Evolutionary conservation across 2,888 invertebrate genomes (phyloP), one percentile per base, ranked within the genome.

Genomic region (Oeneis ivallda): DNA sequence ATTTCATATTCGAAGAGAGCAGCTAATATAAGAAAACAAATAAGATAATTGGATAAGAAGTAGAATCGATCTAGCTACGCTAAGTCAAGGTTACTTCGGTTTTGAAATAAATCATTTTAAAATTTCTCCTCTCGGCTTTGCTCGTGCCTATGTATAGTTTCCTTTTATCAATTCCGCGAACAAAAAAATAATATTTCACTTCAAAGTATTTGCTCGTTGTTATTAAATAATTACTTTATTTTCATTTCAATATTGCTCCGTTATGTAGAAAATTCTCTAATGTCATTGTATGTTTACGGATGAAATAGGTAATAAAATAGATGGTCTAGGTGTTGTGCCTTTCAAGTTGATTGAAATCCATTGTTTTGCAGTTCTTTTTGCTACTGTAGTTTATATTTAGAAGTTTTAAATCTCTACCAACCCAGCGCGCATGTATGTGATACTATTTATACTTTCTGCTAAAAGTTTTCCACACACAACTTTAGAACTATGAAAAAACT

Each of bases 391-490:
- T 53, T 15, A 52, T 53, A 37, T 37, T 53, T 15, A 15, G n/a
- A 53, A 53, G 53, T 53, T 53, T 34, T 26, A 3, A 53, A 57
- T 43, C 15, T 54, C 15, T 32, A 10, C 26, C 11, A 43, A 59
- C 58, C 62, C 60, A 39, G 53, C 69, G 67, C 65, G 64, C 60
- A 65, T 57, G 65, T 65, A 66, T 57, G 54, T 66, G 65, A 49
- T 67, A 80, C 80, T 80, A 75, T 75, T 78, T 80, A 82, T 78
- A 85, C 83, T 87, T 86, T 83, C 80, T 75, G 77, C 77, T 73
- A 71, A 90, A 91, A 90, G 87, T 90, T 91, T 89, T 87, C 80
- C 71, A 74, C 76, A 76, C 81, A 81, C 77, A 90, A 90, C 87
- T 89, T 90, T 89, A 77, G 62, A 79, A 78, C 74, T 79, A 75